A percentile compares a stretch with the other conserved stretches of the same genome.
phyloP scores from a whole-genome alignment of 2,888 invertebrate genomes.

The Cheilosia urbana region DNA sequence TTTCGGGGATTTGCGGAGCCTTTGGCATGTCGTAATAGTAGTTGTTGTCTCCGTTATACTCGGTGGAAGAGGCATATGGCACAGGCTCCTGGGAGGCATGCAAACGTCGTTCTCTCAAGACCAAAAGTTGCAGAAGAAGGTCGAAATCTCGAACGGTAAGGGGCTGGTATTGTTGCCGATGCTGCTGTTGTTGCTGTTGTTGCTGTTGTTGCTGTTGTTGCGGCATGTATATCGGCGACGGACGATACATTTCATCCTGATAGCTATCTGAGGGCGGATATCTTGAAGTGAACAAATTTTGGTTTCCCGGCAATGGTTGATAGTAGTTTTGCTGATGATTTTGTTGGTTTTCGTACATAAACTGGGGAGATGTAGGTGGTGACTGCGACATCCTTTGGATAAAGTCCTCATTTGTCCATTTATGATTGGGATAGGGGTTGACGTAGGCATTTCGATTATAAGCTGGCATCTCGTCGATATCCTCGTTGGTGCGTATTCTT shows the following conservation, averaged over 20 bases:
- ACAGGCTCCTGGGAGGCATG: conserved; percentile 80
- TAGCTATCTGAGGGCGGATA: conserved; percentile 77
- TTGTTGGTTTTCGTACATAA: conserved; percentile 49
- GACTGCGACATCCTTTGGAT: conserved; percentile 6
- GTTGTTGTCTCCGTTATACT: conserved; percentile 40
- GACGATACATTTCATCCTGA: conserved; percentile 80
- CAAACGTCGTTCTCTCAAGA: conserved; percentile 87
- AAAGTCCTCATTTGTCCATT: conserved; percentile 47
- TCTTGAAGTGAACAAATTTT: conserved; percentile 29
- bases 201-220: conserved; percentile 79
- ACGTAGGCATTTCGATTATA: conserved; percentile 56
- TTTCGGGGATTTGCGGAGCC: conserved; percentile 46
- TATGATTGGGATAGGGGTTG: conserved; percentile 55
- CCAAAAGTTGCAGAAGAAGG: conserved; percentile 87
- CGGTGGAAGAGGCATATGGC: conserved; percentile 77
- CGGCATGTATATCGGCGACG: conserved; percentile 78
- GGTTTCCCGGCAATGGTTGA: not conserved
- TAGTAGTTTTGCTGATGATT: conserved; percentile 40
- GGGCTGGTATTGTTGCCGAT: conserved; percentile 85
- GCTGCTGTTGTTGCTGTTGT: conserved; percentile 74
- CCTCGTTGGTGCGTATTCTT: conserved; percentile 50
- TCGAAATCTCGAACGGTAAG: conserved; percentile 90
- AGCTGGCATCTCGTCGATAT: conserved; percentile 22
- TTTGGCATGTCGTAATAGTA: conserved; percentile 60
- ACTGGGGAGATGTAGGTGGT: conserved; percentile 10